These are phyloP conservation scores for Leguminivora glycinivorella DNA, from an alignment of 1,140 invertebrate genomes.

Conservation along the genomic window DNA sequence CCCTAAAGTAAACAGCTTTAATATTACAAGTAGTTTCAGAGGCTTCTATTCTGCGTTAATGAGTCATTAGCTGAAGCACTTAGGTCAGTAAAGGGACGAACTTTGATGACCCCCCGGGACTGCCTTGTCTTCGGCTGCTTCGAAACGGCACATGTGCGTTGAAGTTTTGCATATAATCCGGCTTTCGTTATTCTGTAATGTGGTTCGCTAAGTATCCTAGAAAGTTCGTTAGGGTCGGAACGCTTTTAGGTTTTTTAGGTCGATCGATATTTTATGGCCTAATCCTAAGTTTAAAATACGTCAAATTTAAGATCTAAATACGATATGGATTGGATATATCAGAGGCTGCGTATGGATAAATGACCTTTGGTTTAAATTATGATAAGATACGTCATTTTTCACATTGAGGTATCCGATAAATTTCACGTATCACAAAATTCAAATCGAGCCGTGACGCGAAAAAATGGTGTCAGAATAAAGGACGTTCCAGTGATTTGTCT, in stretches of 20 bases:
- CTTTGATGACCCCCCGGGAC: slow-evolving; percentile 23
- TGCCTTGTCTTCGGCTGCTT: neutral
- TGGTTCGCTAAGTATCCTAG: slow-evolving; percentile 15
- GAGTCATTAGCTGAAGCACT: slow-evolving; percentile 26
- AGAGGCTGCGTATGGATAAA: no score
- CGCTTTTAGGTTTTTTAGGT: neutral
- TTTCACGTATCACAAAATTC: no score
- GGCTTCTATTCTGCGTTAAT: slow-evolving; percentile 29
- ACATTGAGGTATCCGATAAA: no score
- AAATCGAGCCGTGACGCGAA: no score
- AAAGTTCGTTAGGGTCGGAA: neutral
- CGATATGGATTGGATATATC: no score
- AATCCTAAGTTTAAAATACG: no score
- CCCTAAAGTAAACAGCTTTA: slow-evolving; percentile 28
- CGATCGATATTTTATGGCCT: neutral
- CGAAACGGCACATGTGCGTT: neutral
- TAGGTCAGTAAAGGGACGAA: slow-evolving; percentile 24
- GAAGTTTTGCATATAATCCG: neutral
- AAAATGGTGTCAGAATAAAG: slow-evolving; percentile 11
- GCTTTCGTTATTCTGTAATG: slow-evolving; percentile 1
- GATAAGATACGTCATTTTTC: no score
- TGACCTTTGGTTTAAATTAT: no score
- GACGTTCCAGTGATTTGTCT: slow-evolving; percentile 20
- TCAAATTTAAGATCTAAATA: no score
- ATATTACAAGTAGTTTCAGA: slow-evolving; percentile 26